Base-by-base conservation (phyloP, 2,113 vertebrate genomes). In the Alouatta palliata region DNA sequence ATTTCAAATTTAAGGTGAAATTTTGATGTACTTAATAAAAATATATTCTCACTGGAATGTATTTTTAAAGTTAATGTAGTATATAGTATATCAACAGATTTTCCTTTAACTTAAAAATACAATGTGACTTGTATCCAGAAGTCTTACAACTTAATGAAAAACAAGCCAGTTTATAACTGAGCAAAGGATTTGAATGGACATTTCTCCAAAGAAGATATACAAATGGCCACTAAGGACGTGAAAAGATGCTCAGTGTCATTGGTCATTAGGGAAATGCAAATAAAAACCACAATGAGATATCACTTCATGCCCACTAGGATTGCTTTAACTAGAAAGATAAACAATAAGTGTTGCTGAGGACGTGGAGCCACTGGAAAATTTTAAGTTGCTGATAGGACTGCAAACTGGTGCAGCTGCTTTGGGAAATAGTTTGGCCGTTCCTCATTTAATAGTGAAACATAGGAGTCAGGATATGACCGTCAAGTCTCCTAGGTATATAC, bases 1-100 rank as follows among this genome's bases (percentile, higher is more conserved):
- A 3, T 85, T 97, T 92, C 68, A 90, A 90, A 71, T 73, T 91
- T 77, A 95, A 90, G n/a, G n/a, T 96, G 73, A 96, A 35, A 40
- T 89, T 91, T 71, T 94, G 2, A 88, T 91, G 25, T 66, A 76
- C 19, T 80, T 94, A 71, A 54, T 75, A 93, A 88, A 70, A 88
- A 83, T 76, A 25, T 84, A n/a, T 85, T 87, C 37, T 87, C 68
- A 81, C 40, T 87, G 83, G 35, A 87, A 95, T 87, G 52, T 91
- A 93, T 40, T 96, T 91, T 89, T 66, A 76, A 92, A 87, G 30
- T 75, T 81, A 91, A 90, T 75, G 52, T 92, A 86, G 6, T 86
- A 13, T 96, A 43, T 43, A 71, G 85, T 89, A 6, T 52, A 58
- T 88, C 82, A 81, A 49, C 16, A 90, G 43, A 64, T 43, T 73